Base-by-base conservation (phyloP, 1,140 invertebrate species). In the Chironomus striatipennis region DNA sequence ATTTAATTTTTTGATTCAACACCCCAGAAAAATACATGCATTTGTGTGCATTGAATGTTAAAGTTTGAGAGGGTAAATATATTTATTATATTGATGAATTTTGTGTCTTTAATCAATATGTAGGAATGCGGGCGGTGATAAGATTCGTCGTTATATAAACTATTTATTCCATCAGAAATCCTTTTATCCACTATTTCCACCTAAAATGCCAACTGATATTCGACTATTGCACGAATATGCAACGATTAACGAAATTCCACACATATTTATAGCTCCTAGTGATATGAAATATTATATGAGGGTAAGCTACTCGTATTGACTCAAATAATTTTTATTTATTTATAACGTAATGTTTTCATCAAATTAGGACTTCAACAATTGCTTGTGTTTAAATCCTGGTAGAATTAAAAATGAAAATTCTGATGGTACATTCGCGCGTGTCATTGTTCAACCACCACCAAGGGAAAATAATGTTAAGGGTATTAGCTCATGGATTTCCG, bases 351-450 rank as follows among this genome's bases (percentile, higher is more conserved):
- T 34, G 5, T 34, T 34, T 34, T 34, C 24, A 34, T 5, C 24
- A 34, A 57, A 85, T 8, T 81, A 93, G 89, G 83, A 90, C 75
- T 86, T 93, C 15, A 87, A 90, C 76, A 90, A 89, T 4, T 92
- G 90, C 77, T 82, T 94, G 20, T 89, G 93, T 8, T 82, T 97
- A 6, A 97, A 97, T 85, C 93, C 95, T 0, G 94, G 94, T 77
- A 86, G 88, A 75, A 80, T 96, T 64, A 86, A 87, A 0, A 94
- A 95, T 82, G 91, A 91, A 74, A 85, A 79, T 15, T 83, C 81
- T 42, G 87, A 79, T 5, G 88, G 88, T 10, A 88, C 87, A 8
- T 89, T 88, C 78, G 85, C 85, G 0, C 82, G 86, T 6, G 77
- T 89, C 18, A 57, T 81, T 73, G 77, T 82, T 7, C 77, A 77